phyloP scores from a whole-genome alignment of 2,113 vertebrate genomes.

The Poeciliopsis occidentalis region DNA sequence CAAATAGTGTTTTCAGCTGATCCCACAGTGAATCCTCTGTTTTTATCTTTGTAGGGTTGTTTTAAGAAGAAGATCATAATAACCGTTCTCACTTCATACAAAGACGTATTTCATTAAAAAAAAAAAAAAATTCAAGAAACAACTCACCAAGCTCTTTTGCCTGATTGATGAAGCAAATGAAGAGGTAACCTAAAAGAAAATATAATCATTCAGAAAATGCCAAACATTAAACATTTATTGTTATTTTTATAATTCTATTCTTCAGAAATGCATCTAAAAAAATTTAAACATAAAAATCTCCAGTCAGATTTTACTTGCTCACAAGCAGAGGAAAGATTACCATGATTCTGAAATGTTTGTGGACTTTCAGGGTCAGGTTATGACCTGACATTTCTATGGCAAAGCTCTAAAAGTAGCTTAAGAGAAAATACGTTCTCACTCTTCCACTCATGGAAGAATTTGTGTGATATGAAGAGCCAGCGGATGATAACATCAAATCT shows the following conservation, averaged over 20 bases:
- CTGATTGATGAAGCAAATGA: conserved; percentile 45
- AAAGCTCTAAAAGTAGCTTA: conserved; percentile 31
- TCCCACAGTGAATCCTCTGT: conserved; percentile 1
- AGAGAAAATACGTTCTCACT: conserved; percentile 17
- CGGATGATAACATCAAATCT: conserved; percentile 57
- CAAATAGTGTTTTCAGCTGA: not conserved
- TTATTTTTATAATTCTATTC: not conserved
- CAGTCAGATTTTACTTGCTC: not conserved
- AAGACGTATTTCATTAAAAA: not conserved
- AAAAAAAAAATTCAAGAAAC: not conserved
- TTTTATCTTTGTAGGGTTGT: not conserved
- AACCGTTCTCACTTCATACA: not conserved
- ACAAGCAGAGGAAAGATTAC: conserved; percentile 23
- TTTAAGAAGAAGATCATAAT: not conserved
- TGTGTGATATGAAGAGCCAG: conserved; percentile 52
- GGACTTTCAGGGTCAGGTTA: conserved; percentile 16
- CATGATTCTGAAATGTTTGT: not conserved
- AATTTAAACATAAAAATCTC: not conserved
- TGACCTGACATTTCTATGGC: conserved; percentile 8
- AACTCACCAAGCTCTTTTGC: conserved; percentile 76
- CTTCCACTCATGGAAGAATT: conserved; percentile 37
- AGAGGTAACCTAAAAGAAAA: conserved; percentile 62
- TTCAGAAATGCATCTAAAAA: not conserved
- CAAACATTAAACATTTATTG: not conserved
- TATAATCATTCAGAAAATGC: not conserved